phyloP scores from a whole-genome alignment of 2,797 vertebrate species.

The Tokudaia tokunoshimensis region DNA sequence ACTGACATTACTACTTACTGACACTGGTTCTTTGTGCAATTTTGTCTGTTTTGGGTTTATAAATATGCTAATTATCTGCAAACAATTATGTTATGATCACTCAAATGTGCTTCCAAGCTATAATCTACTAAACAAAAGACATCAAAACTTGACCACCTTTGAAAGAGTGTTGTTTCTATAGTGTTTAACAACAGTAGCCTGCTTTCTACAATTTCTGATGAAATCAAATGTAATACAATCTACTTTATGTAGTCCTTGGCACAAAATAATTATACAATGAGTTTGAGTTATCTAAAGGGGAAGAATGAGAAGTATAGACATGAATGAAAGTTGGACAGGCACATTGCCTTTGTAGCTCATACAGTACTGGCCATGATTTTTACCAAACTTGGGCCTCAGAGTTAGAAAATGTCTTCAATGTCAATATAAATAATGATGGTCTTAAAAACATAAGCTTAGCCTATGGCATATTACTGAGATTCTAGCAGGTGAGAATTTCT shows the following conservation, averaged over 20 bases:
- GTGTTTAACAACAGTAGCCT: neutral
- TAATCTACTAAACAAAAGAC: neutral
- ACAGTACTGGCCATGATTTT: neutral
- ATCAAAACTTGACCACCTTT: slow-evolving; percentile 7
- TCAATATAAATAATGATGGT: neutral
- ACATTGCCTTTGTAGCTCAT: neutral
- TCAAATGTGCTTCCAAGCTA: neutral
- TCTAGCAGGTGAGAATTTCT: neutral
- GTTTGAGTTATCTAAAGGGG: neutral
- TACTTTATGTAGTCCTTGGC: neutral
- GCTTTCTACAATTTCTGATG: neutral
- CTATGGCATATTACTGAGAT: neutral
- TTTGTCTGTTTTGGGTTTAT: neutral
- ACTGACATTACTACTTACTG: neutral
- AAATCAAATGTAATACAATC: slow-evolving; percentile 8
- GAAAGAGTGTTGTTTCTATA: slow-evolving; percentile 39
- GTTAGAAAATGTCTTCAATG: neutral
- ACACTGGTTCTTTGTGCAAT: slow-evolving; percentile 30
- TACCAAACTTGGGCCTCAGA: neutral
- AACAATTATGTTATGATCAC: neutral
- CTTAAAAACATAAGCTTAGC: neutral
- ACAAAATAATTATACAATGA: neutral
- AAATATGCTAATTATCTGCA: slow-evolving; percentile 31
- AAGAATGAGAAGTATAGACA: neutral
- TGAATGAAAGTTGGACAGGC: neutral